Percentiles rank a stretch among this genome's conserved stretches.
phyloP scores from a whole-genome alignment of 2,113 vertebrate species.

The Oreochromis spilurus region DNA sequence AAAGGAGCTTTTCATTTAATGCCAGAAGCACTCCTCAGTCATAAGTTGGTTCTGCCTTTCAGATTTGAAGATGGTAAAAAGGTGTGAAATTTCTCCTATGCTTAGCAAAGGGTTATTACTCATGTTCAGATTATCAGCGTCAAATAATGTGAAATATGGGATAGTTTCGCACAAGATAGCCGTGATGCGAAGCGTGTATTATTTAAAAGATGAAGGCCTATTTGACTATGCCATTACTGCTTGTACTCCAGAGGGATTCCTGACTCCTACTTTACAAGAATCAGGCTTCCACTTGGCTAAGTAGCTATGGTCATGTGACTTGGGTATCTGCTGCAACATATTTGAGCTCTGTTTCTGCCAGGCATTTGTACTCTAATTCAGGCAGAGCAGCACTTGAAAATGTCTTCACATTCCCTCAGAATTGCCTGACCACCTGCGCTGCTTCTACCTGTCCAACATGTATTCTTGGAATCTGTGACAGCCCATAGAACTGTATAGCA shows the following conservation, averaged over 20 bases:
- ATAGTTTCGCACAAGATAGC: neutral
- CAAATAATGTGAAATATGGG: conserved; percentile 13
- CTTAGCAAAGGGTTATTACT: neutral
- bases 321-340: conserved; percentile 31
- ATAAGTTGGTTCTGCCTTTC: conserved; percentile 18
- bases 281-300: conserved; percentile 60
- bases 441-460: neutral
- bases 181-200: conserved; percentile 31
- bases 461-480: neutral
- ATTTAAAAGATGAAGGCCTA: conserved; percentile 39
- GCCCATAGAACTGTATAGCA: neutral
- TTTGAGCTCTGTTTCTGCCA: conserved; percentile 25
- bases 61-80: neutral
- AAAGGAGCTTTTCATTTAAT: conserved; percentile 29
- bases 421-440: neutral
- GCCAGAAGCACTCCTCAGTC: conserved; percentile 1
- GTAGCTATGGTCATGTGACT: conserved; percentile 50
- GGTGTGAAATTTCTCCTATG: neutral
- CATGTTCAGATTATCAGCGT: neutral
- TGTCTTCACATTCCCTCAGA: neutral
- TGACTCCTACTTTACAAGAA: conserved; percentile 31
- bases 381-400: neutral
- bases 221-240: conserved; percentile 50
- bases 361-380: neutral
- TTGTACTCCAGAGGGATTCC: conserved; percentile 44